Evolutionary conservation across 2,888 invertebrate species (phyloP), one percentile per base, ranked within the genome.

Genomic region (Noctua fimbriata): DNA sequence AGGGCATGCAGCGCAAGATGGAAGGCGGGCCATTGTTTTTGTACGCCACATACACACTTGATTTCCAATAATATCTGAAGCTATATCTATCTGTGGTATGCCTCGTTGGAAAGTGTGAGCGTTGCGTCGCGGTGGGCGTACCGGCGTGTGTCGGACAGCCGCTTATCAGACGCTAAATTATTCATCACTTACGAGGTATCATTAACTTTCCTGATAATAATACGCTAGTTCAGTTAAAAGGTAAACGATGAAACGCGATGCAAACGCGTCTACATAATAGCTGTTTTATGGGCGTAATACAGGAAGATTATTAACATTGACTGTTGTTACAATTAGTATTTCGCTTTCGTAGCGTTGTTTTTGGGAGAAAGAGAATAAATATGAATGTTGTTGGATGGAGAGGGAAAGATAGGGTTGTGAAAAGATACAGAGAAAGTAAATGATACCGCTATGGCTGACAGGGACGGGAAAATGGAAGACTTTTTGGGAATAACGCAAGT

Each of bases 101-200:
- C 49, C 47, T 58, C 49, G 18, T 49, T 28, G 24, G 63, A 24
- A 24, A 28, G 41, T 71, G 55, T 18, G 41, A 41, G 58, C 32
- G 44, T 32, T 1, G 16, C 47, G 28, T 2, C 52, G 41, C 65
- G 60, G 44, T 16, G 52, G 73, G 74, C 76, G 73, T 7, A 5
- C 28, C 16, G 14, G 66, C 41, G 77, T 69, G 49, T 41, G 76
- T 9, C 24, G 21, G 67, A 28, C 36, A 58, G 47, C n/a, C 65
- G 78, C 78, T 76, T 69, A 77, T 76, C 77, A 76, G 9, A 28
- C 76, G 47, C 58, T 77, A 67, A 78, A 78, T 78, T 69, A 76
- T 78, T 78, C 67, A 69, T 18, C 58, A 28, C 28, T 60, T n/a
- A 9, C 47, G 14, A 36, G 65, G 12, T 36, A 76, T 78, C 66